Conservation (phyloP, 1,140 invertebrate genomes). For the Zaprionus ornatus region DNA sequence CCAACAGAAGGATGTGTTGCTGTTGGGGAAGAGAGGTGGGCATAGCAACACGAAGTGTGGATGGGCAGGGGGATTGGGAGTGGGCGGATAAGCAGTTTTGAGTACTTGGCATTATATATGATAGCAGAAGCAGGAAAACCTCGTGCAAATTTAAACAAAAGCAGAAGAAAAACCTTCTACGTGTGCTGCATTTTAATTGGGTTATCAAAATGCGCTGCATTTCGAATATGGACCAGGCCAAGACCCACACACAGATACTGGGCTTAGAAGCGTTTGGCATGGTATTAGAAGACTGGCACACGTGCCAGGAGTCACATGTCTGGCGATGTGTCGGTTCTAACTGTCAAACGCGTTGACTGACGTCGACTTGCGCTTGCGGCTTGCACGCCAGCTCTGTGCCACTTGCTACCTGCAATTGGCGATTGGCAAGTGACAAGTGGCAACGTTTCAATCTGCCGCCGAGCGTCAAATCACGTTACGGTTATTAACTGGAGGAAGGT, state of each 20-base stretch:
- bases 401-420: background rate
- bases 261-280: constrained; percentile 58
- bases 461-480: constrained; percentile 37
- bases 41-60: background rate
- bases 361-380: constrained; percentile 6
- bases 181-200: constrained; percentile 57
- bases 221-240: constrained; percentile 3
- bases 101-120: constrained; percentile 67
- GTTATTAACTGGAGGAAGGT: constrained; percentile 50
- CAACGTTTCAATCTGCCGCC: constrained; percentile 33
- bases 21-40: background rate
- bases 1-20: constrained; percentile 20
- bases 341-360: constrained; percentile 44
- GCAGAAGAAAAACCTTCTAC: constrained; percentile 30
- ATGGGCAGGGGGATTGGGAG: fast-evolving
- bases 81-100: constrained; percentile 17
- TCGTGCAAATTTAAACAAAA: constrained; percentile 66
- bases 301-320: constrained; percentile 32
- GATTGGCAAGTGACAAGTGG: constrained; percentile 12
- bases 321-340: constrained; percentile 38
- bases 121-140: constrained; percentile 68
- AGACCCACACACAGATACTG: constrained; percentile 25
- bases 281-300: constrained; percentile 57
- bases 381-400: background rate
- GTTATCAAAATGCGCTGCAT: constrained; percentile 32